Base-by-base conservation (phyloP, 2,113 vertebrate genomes). In the Ctenomys sociabilis region DNA sequence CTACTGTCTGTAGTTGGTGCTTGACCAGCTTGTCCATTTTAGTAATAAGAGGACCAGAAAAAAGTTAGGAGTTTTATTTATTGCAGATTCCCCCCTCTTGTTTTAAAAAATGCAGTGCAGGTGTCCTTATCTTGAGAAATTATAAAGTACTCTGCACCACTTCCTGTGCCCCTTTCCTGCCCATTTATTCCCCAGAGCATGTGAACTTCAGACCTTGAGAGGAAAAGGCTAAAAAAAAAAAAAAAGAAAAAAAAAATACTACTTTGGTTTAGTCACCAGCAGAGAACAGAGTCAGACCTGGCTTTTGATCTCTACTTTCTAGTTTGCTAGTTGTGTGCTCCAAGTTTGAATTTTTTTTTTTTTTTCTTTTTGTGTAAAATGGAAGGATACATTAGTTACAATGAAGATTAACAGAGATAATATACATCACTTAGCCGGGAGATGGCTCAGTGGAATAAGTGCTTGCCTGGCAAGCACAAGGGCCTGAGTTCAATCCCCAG, bases 111-210 rank as follows among this genome's bases (percentile, higher is more conserved):
- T n/a, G 59, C 80, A 88, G 26, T 43, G 52, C 95, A 96, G 95
- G 93, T 98, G 95, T n/a, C 87, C 70, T 96, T 93, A 94, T 92
- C 92, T 95, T 88, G 90, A 90, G 96, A 83, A 94, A 61, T 88
- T 90, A 35, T 63, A 43, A 95, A 96, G 91, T 82, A 85, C 81
- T 90, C 11, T 88, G 3, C 28, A 95, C 93, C 77, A 96, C 90
- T 97, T 97, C 97, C 97, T 97, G 96, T 94, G 89, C 68, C 66
- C 89, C 64, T 32, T 91, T 96, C 96, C 52, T 95, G 89, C 66
- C 77, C 72, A 14, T 88, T 95, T 93, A 87, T 85, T 88, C 59
- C 85, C 95, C 90, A 90, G 35, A 90, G 90, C 84, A 49, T 91
- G 66, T 70, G 72, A 90, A 81, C 7, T 37, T 90, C 28, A 95